Percentiles rank a stretch among this genome's conserved stretches.
phyloP scores from a whole-genome alignment of 2,113 vertebrate species.

The Isichthys henryi region DNA sequence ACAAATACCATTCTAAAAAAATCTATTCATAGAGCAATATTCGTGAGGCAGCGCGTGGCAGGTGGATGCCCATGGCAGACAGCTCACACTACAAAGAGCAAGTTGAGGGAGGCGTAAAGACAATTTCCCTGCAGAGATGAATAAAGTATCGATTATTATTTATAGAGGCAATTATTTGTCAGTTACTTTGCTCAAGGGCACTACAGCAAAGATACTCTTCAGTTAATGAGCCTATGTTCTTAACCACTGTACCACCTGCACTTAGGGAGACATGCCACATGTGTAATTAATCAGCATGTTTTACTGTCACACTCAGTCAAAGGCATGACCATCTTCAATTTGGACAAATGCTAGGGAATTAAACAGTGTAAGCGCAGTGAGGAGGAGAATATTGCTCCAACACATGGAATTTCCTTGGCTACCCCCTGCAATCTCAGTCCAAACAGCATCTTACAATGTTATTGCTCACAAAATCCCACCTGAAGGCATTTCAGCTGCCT shows the following conservation, averaged over 20 bases:
- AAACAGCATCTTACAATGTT: background rate
- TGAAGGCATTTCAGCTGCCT: background rate
- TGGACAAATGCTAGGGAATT: background rate
- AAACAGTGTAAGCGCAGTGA: background rate
- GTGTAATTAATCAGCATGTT: background rate
- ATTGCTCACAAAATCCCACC: background rate
- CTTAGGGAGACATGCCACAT: background rate
- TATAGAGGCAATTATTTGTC: background rate
- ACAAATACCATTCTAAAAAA: background rate
- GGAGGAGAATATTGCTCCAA: background rate
- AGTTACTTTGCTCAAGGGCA: background rate
- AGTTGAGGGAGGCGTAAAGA: no score
- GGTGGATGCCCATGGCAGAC: no score
- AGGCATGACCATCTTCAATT: background rate
- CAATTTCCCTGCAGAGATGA: no score
- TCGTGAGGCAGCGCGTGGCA: no score
- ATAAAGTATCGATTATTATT: background rate
- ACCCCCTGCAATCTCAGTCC: background rate
- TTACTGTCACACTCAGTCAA: background rate
- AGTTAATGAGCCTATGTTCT: background rate
- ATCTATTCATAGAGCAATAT: background rate
- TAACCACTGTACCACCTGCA: background rate
- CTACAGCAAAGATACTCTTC: background rate
- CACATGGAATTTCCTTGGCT: background rate
- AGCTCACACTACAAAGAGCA: no score